Base-by-base conservation (phyloP, 2,888 invertebrate species). In the Physocephala rufipes region DNA sequence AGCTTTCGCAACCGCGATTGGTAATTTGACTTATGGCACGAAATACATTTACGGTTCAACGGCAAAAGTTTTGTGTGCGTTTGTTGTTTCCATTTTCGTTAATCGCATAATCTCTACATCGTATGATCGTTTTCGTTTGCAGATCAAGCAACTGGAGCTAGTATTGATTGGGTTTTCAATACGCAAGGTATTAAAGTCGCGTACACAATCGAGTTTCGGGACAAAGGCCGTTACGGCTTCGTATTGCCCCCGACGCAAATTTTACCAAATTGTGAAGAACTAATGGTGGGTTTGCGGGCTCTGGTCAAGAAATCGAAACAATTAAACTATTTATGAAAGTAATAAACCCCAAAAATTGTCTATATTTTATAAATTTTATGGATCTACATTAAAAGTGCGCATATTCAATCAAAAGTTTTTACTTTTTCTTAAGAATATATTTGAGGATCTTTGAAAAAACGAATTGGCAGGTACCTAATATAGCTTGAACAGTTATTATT, bases 201-300 rank as follows among this genome's bases (percentile, higher is more conserved):
- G 16, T 89, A 86, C 78, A 89, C 89, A 0, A 87, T 89, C 67
- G 90, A 91, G 78, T 85, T 91, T 1, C 87, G 94, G 2, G 94
- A 94, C 79, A 88, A 85, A 2, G 93, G 93, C 0, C 80, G 83
- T 0, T 89, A 88, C 79, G 94, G 94, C 0, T 92, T 92, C 79
- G 82, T 92, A 0, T 85, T 94, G 0, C 93, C 93, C 0, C 82
- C 90, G 0, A 82, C 87, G 0, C 88, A 91, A 78, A 93, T 94
- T 71, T 78, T 88, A 5, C 89, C 90, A 15, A 88, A 90, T 9
- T 89, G 89, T 65, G 79, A 87, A 58, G 92, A 92, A 81, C 87
- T 89, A 0, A 77, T 90, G 71, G 85, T 86, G 21, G 90, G 90
- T 0, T 77, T 90, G 19, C 70, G 87, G 0, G 87, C 88, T 4